Evolutionary conservation across 2,113 vertebrate species (phyloP).

Genomic region (Prietella phreatophila): DNA sequence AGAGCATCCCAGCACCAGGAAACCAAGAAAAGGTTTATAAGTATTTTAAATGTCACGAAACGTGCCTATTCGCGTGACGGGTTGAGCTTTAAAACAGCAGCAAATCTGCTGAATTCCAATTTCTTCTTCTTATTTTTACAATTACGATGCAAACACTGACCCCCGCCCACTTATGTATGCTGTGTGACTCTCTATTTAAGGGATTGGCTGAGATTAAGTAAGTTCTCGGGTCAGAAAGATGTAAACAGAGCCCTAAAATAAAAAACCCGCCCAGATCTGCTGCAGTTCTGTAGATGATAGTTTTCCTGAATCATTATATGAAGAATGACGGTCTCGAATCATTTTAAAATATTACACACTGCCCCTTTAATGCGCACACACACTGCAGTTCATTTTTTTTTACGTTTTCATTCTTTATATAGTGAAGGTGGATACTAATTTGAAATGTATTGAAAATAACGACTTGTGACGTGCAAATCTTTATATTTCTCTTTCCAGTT

Average conservation of each 20-base stretch:
- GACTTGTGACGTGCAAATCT: neutral
- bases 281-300: neutral
- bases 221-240: neutral
- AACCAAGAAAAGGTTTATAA: conserved; percentile 18
- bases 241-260: neutral
- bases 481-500: neutral
- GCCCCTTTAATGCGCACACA: neutral
- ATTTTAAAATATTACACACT: neutral
- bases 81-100: neutral
- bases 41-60: conserved; percentile 35
- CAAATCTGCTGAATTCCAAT: neutral
- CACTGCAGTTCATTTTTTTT: neutral
- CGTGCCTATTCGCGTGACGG: neutral
- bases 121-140: neutral
- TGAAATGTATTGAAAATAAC: neutral
- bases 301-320: neutral
- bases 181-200: neutral
- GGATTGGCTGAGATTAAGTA: neutral
- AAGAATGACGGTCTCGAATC: neutral
- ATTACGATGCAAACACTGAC: neutral
- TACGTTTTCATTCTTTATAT: neutral
- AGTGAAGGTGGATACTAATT: neutral
- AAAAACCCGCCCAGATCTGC: neutral
- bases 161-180: too few species aligned
- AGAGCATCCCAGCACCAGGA: conserved; percentile 24